Base-by-base conservation (phyloP, 2,113 vertebrate species). In the Plecotus auritus region DNA sequence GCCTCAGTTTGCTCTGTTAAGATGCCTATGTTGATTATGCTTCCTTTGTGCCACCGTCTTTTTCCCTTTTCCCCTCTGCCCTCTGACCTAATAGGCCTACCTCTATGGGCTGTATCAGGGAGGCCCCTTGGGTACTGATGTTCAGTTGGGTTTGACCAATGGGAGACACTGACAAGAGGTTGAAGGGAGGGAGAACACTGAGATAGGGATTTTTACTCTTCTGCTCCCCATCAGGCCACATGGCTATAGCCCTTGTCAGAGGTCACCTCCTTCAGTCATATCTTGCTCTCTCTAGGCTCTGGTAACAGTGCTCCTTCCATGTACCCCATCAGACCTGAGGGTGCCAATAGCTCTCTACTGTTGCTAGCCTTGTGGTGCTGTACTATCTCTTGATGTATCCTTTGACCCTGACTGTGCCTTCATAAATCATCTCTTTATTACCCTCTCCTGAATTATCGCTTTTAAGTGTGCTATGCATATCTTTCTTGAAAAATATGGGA, bases 331-430 rank as follows among this genome's bases (percentile, higher is more conserved):
- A 47, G 16, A 7, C 9, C 47, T 28, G 7, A 7, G 47, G 13
- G 0, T 61, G 9, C 16, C 28, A 69, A 40, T 1, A 45, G 7
- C 28, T n/a, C 28, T 35, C 67, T 28, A 11, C 45, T 22, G 0
- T 30, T 61, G 16, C 7, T 51, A 45, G 11, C 4, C 12, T 14
- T 20, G 0, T 74, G 3, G 1, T 51, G 22, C 26, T 23, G 0
- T 6, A 17, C 16, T 10, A 22, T 54, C 7, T 90, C 35, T 66
- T 42, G 2, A 12, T 42, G 40, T 22, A 13, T 89, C 11, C 28
- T 54, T 18, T 85, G 66, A 59, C 28, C 4, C 1, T 61, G 6
- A 47, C 37, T 1, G 7, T 4, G 17, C 26, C 61, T 83, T 32
- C 9, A 10, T 54, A 69, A 59, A 26, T 26, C 20, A 45, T 56